Conservation (phyloP, 2,888 invertebrate genomes). For the Aphelenchoides bicaudatus region DNA sequence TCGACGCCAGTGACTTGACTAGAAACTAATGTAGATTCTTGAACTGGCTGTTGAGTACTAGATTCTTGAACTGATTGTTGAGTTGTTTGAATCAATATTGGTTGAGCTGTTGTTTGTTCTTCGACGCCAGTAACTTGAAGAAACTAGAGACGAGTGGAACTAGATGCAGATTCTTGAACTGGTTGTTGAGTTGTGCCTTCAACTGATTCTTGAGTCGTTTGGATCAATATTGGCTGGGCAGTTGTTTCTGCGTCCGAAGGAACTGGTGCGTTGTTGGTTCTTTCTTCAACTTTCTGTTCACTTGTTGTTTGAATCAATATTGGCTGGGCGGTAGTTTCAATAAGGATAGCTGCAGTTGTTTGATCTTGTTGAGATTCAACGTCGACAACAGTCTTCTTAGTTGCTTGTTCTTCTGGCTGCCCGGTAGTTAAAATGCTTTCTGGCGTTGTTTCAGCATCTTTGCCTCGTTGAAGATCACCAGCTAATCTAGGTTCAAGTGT, state of each 20-base stretch:
- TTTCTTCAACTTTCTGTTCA: background rate
- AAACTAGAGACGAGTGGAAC: background rate
- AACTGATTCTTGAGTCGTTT: slow-evolving; percentile 7
- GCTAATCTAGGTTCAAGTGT: no score
- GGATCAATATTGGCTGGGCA: background rate
- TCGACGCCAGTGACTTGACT: slow-evolving; percentile 18
- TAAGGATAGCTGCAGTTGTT: background rate
- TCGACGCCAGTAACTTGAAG: slow-evolving; percentile 6
- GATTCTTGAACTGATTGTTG: background rate
- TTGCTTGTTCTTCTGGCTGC: background rate
- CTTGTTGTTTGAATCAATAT: no score
- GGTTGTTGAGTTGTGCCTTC: background rate
- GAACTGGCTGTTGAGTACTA: background rate
- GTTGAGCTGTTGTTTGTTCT: slow-evolving; percentile 13
- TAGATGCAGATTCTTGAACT: slow-evolving; percentile 7
- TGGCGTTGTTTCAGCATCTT: background rate
- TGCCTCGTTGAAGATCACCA: no score
- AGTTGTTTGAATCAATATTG: background rate
- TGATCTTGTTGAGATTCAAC: background rate
- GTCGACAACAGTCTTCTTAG: background rate
- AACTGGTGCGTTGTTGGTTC: slow-evolving; percentile 7
- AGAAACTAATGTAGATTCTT: slow-evolving; percentile 17
- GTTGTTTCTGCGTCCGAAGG: background rate
- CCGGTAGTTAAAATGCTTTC: background rate
- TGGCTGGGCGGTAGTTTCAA: no score